Conservation (phyloP, 2,888 invertebrate genomes). For the Periphyllus acericola region DNA sequence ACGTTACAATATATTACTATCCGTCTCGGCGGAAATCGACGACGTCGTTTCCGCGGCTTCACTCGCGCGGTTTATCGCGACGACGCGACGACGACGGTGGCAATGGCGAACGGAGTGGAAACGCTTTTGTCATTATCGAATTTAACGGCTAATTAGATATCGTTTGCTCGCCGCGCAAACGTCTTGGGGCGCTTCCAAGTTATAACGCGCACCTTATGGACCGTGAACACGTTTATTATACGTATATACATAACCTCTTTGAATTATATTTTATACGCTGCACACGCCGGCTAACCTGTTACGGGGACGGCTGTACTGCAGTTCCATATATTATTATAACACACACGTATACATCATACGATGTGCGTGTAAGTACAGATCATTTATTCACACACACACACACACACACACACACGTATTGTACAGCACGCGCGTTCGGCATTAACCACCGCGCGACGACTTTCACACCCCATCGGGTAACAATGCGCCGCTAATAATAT, state of each 20-base stretch:
- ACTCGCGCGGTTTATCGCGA: background rate
- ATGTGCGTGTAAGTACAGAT: too few species aligned
- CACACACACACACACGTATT: background rate
- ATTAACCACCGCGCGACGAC: background rate
- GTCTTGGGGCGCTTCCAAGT: constrained; percentile 57
- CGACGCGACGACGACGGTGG: background rate
- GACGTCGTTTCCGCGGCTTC: background rate
- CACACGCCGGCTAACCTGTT: background rate
- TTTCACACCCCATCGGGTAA: constrained; percentile 15
- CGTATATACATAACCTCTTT: background rate
- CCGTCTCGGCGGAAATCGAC: too few species aligned
- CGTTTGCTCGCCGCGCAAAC: constrained; percentile 46
- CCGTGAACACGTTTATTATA: constrained; percentile 17
- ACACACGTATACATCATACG: too few species aligned
- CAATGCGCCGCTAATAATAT: background rate
- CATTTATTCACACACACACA: too few species aligned
- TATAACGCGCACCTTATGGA: constrained; percentile 50
- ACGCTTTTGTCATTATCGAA: constrained; percentile 59
- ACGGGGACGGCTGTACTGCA: background rate
- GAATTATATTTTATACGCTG: background rate
- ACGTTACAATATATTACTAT: too few species aligned
- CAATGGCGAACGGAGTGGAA: background rate
- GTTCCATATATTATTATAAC: background rate
- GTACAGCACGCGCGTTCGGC: background rate
- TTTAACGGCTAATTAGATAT: constrained; percentile 61